A percentile compares a stretch with the other conserved stretches of the same genome.
phyloP scores from a whole-genome alignment of 92 coral and sea anemone species.

The Phenganax stokvisi region DNA sequence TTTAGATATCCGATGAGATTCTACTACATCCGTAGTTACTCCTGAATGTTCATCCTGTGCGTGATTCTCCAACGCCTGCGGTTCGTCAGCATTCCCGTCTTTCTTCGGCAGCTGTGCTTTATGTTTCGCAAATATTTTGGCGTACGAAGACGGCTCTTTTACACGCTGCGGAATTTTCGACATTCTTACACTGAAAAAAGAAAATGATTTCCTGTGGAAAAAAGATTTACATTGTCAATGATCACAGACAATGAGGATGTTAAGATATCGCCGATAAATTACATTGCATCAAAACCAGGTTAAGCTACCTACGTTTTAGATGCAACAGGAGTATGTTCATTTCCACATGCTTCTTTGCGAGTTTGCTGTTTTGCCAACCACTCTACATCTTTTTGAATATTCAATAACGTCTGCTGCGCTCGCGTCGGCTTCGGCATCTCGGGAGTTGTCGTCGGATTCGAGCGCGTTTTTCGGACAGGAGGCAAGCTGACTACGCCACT shows the following conservation, averaged over 20 bases:
- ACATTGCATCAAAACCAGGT: background rate
- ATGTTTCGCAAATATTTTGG: constrained; percentile 72
- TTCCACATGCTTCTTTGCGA: constrained; percentile 3
- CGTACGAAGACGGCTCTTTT: constrained; percentile 60
- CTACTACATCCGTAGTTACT: background rate
- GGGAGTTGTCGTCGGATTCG: constrained; percentile 27
- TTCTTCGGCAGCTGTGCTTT: constrained; percentile 63
- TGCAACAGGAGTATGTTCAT: background rate
- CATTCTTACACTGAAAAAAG: constrained; percentile 22
- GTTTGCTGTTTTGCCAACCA: constrained; percentile 37
- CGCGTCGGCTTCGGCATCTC: constrained; percentile 25
- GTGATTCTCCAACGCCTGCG: constrained; percentile 38
- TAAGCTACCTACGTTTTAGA: background rate
- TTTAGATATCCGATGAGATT: constrained; percentile 11
- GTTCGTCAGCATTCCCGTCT: constrained; percentile 39
- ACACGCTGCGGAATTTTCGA: constrained; percentile 31
- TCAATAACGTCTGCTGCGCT: constrained; percentile 23
- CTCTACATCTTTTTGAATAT: constrained; percentile 37
- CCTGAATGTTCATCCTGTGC: constrained; percentile 22
- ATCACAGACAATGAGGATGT: background rate
- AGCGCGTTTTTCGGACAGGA: constrained; percentile 32
- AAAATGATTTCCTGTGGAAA: background rate
- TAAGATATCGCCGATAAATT: background rate
- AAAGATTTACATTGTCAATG: constrained; percentile 5
- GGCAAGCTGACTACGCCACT: constrained; percentile 34